These are phyloP conservation scores for Collichthys lucidus DNA, from an alignment of 2,113 vertebrate genomes.

Conservation along the genomic window DNA sequence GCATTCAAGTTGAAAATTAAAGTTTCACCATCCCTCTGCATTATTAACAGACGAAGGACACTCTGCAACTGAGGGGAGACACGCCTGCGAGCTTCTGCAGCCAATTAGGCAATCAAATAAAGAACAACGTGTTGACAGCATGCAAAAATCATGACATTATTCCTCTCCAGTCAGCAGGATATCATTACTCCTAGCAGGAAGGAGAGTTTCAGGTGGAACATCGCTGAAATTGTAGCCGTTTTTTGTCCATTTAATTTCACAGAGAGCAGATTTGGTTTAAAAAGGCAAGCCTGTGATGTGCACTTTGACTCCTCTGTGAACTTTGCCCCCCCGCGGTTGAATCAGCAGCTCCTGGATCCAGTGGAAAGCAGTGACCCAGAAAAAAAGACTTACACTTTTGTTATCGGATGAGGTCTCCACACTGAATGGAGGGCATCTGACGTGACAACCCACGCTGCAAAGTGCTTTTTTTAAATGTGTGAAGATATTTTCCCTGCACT, in stretches of 20 bases:
- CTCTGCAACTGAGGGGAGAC: conserved; percentile 25
- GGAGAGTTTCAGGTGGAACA: background rate
- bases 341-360: conserved; percentile 26
- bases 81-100: conserved; percentile 19
- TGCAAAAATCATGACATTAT: background rate
- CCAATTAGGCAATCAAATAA: conserved; percentile 50
- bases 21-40: conserved; percentile 58
- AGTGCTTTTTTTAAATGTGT: background rate
- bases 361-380: conserved; percentile 34
- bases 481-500: conserved; percentile 4
- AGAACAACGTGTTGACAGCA: conserved; percentile 27
- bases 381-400: background rate
- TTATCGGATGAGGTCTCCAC: conserved; percentile 8
- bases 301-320: conserved; percentile 28
- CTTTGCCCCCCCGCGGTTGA: conserved; percentile 21
- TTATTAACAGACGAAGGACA: conserved; percentile 69
- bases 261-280: conserved; percentile 1
- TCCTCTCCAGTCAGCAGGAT: background rate
- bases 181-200: conserved; percentile 20
- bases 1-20: conserved; percentile 74
- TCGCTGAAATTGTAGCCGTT: background rate
- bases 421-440: conserved; percentile 17
- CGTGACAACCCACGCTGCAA: background rate
- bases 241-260: background rate
- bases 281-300: conserved; percentile 11